These are phyloP conservation scores for Sthenelais limicola DNA, from an alignment of 2,888 invertebrate species.

Conservation along the genomic window DNA sequence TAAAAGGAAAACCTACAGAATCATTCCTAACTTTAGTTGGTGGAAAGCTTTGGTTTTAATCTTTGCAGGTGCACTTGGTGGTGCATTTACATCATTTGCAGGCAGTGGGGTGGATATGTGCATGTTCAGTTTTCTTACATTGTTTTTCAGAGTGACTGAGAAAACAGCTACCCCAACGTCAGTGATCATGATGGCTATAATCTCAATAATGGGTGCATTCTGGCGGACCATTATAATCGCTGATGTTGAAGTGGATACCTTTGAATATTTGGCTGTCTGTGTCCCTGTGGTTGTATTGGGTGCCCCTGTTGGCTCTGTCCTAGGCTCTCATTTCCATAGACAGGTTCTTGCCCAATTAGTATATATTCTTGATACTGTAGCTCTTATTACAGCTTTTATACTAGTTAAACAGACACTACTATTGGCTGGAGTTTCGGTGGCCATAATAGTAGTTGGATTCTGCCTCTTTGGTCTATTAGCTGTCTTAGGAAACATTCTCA, in stretches of 20 bases:
- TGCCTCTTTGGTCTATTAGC: no score
- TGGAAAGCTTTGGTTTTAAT: constrained; percentile 60
- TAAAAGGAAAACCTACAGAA: constrained; percentile 53
- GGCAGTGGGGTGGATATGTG: constrained; percentile 67
- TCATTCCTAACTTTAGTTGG: constrained; percentile 44
- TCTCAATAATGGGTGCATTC: constrained; percentile 55
- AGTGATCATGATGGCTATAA: constrained; percentile 61
- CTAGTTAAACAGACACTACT: constrained; percentile 42
- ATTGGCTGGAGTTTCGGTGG: constrained; percentile 35
- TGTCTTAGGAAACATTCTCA: no score
- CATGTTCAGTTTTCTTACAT: constrained; percentile 55
- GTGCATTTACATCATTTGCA: constrained; percentile 64
- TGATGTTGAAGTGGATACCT: constrained; percentile 49
- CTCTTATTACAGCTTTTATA: constrained; percentile 46
- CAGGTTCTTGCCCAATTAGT: constrained; percentile 55
- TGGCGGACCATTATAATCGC: constrained; percentile 58
- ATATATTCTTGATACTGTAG: constrained; percentile 52
- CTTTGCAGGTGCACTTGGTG: constrained; percentile 60
- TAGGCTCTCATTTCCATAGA: constrained; percentile 58
- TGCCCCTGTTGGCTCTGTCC: constrained; percentile 57
- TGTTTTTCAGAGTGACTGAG: constrained; percentile 50
- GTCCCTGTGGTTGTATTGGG: constrained; percentile 53
- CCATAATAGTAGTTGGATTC: constrained; percentile 38
- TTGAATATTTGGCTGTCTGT: constrained; percentile 54
- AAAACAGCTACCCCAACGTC: constrained; percentile 68